Percentiles rank a stretch among this genome's conserved stretches.
These are phyloP conservation scores for Tenebrio molitor DNA, from an alignment of 1,140 invertebrate species.

Conservation along the genomic window DNA sequence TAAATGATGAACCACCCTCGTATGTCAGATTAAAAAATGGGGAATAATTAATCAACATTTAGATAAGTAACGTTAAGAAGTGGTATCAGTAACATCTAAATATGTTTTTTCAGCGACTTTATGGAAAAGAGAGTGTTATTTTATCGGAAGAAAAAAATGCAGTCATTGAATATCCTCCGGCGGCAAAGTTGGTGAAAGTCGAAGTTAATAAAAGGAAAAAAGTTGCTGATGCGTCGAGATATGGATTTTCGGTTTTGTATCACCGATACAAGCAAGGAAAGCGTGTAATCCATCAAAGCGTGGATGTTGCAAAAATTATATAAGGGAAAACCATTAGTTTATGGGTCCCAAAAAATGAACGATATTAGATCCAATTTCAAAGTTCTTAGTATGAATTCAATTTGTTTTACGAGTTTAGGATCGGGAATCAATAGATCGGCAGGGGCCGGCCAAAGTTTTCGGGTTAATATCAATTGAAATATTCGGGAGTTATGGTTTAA, in stretches of 20 bases:
- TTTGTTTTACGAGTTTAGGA: slow-evolving; percentile 43
- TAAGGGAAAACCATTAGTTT: slow-evolving; percentile 28
- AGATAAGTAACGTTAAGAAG: too few relatives aligned
- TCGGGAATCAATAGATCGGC: slow-evolving; percentile 38
- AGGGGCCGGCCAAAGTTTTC: slow-evolving; percentile 29
- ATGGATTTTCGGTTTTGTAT: slow-evolving; percentile 5
- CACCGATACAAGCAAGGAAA: slow-evolving; percentile 24
- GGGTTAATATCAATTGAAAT: slow-evolving; percentile 54
- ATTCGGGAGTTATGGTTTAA: slow-evolving; percentile 53
- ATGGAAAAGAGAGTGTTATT: too few relatives aligned
- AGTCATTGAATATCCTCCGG: background rate
- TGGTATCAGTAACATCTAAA: too few relatives aligned
- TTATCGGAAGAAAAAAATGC: background rate
- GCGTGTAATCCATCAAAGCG: slow-evolving; percentile 30
- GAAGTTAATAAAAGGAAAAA: slow-evolving; percentile 34
- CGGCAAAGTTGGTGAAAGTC: slow-evolving; percentile 14
- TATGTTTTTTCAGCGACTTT: too few relatives aligned
- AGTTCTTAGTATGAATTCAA: slow-evolving; percentile 44
- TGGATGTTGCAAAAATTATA: slow-evolving; percentile 32
- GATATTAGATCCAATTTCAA: slow-evolving; percentile 44
- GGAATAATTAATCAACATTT: too few relatives aligned
- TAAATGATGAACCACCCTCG: too few relatives aligned
- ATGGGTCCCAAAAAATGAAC: slow-evolving; percentile 20
- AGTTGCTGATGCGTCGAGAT: slow-evolving; percentile 1
- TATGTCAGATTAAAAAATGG: too few relatives aligned